These are phyloP conservation scores for Pituophis catenifer DNA, from an alignment of 2,113 vertebrate species.

Conservation along the genomic window DNA sequence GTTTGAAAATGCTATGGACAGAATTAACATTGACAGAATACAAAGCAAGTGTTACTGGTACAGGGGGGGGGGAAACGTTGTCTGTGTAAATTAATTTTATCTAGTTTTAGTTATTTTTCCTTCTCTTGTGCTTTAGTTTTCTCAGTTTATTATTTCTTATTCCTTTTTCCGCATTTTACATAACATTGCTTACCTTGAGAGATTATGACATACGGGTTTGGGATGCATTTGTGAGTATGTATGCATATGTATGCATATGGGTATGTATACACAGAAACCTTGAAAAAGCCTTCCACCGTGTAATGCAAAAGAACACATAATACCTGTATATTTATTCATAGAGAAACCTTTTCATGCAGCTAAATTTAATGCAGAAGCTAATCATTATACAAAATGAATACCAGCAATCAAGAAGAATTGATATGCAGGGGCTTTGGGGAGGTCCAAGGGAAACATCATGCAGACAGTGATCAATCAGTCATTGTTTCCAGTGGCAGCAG, in stretches of 20 bases:
- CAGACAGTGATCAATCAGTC: slow-evolving; percentile 21
- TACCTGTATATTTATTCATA: neutral
- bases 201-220: neutral
- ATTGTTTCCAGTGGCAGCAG: neutral
- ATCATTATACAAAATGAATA: slow-evolving; percentile 33
- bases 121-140: neutral
- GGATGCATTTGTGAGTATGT: neutral
- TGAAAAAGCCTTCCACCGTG: neutral
- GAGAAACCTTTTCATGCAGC: slow-evolving; percentile 16
- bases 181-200: neutral
- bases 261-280: neutral
- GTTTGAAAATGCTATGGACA: neutral
- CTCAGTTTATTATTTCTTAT: neutral
- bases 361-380: slow-evolving; percentile 18
- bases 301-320: neutral
- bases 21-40: neutral
- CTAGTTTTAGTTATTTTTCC: neutral
- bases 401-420: slow-evolving; percentile 23
- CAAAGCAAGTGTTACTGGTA: neutral
- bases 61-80: neutral
- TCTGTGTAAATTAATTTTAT: neutral
- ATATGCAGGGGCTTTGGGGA: slow-evolving; percentile 8
- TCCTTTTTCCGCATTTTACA: neutral
- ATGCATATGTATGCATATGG: neutral
- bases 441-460: slow-evolving; percentile 15